These are phyloP conservation scores for Phthorimaea operculella DNA, from an alignment of 1,140 invertebrate species.

Conservation along the genomic window DNA sequence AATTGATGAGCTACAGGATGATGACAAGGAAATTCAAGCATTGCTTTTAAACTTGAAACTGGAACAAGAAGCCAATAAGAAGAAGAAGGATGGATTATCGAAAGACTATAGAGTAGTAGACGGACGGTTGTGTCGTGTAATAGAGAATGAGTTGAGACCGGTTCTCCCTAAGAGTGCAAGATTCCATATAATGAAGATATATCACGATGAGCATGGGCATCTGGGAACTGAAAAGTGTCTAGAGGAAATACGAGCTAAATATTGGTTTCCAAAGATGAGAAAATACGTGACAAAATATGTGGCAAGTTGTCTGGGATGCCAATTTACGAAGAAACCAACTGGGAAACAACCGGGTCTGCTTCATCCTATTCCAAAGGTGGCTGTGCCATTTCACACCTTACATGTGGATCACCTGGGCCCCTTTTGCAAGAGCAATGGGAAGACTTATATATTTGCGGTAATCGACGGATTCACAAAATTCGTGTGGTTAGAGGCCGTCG, in stretches of 20 bases:
- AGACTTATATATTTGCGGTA: constrained; percentile 4
- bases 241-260: constrained; percentile 6
- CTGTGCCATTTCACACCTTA: constrained; percentile 15
- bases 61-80: background rate
- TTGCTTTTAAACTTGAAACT: constrained; percentile 6
- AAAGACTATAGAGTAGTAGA: constrained; percentile 2
- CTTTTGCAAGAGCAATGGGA: constrained; percentile 12
- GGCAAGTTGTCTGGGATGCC: constrained; percentile 3
- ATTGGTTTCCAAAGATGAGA: constrained; percentile 8
- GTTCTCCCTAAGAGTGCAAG: constrained; percentile 4
- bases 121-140: background rate
- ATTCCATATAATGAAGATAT: constrained; percentile 8
- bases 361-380: constrained; percentile 15
- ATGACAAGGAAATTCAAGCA: background rate
- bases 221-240: constrained; percentile 7
- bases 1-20: constrained; percentile 2
- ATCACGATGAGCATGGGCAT: constrained; percentile 7
- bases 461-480: constrained; percentile 6
- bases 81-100: background rate
- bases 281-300: constrained; percentile 9
- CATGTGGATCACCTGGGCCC: constrained; percentile 24
- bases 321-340: constrained; percentile 12
- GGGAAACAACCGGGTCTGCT: constrained; percentile 21
- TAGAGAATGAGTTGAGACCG: background rate
- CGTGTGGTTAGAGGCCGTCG: constrained; percentile 6